Evolutionary conservation across 2,797 vertebrate species (phyloP).

Genomic region (Philypnodon macrostomus): DNA sequence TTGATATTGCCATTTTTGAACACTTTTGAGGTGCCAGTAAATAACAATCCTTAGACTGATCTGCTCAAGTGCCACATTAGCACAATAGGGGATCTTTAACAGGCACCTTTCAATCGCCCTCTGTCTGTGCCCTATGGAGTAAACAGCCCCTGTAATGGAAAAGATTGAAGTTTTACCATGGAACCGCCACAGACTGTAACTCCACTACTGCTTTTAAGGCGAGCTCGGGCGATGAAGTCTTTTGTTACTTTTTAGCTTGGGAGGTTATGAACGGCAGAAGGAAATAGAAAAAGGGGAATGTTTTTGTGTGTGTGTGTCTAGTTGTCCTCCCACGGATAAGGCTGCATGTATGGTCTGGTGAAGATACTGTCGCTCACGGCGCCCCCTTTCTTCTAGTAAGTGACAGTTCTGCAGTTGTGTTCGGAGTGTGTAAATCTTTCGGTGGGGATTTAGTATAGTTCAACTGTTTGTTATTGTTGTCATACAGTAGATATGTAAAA

Average conservation of each 20-base stretch:
- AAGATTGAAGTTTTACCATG: constrained; percentile 20
- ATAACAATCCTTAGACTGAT: neutral
- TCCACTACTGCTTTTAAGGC: constrained; percentile 33
- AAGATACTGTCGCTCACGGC: constrained; percentile 37
- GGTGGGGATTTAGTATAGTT: too few species aligned
- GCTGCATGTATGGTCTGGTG: constrained; percentile 11
- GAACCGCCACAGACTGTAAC: constrained; percentile 34
- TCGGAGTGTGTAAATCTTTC: constrained; percentile 72
- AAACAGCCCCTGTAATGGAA: constrained; percentile 33
- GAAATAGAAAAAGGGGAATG: constrained; percentile 40
- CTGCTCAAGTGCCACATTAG: constrained; percentile 1
- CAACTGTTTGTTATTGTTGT: too few species aligned
- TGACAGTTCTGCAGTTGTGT: constrained; percentile 68
- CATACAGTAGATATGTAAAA: too few species aligned
- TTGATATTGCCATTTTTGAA: neutral
- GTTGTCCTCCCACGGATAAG: constrained; percentile 47
- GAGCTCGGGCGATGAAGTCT: constrained; percentile 52
- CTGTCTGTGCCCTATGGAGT: constrained; percentile 11
- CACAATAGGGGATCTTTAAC: constrained; percentile 12
- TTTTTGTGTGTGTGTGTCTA: constrained; percentile 26
- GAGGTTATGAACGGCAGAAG: constrained; percentile 50
- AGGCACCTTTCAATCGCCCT: constrained; percentile 6
- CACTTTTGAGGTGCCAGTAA: constrained; percentile 1
- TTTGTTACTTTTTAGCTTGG: constrained; percentile 48
- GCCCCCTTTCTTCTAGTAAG: constrained; percentile 43